phyloP scores from a whole-genome alignment of 2,888 invertebrate species.

The Hydraecia micacea region DNA sequence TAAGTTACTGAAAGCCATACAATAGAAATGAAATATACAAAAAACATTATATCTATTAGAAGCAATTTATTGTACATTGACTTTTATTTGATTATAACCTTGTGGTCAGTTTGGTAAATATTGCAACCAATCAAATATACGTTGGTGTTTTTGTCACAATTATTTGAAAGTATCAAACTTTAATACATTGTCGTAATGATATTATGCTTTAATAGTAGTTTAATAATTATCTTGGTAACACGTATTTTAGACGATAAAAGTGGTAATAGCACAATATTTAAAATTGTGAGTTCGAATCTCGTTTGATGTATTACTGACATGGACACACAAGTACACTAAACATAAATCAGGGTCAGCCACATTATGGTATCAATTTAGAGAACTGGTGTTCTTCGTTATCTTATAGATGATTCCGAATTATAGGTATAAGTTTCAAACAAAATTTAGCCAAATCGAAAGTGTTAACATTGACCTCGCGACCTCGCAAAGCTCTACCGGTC shows the following conservation, averaged over 20 bases:
- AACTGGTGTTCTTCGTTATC: not conserved
- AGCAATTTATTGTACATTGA: constrained; percentile 39
- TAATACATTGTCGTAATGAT: not conserved
- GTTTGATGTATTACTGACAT: not conserved
- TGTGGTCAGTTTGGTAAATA: constrained; percentile 47
- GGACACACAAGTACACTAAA: not conserved
- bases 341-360: not conserved
- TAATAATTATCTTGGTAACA: not conserved
- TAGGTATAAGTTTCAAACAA: not conserved
- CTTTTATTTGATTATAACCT: constrained; percentile 48
- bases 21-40: constrained; percentile 43
- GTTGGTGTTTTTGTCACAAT: constrained; percentile 19
- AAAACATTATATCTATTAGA: constrained; percentile 31
- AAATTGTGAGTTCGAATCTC: not conserved
- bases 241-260: not conserved
- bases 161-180: constrained; percentile 35
- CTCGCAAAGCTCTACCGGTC: not conserved
- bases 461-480: not conserved
- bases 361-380: not conserved
- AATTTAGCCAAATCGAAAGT: not conserved
- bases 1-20: constrained; percentile 26
- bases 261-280: not conserved
- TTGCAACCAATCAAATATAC: constrained; percentile 42
- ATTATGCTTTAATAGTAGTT: not conserved
- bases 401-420: not conserved